Evolutionary conservation across 2,888 invertebrate species (phyloP), one percentile per base, ranked within the genome.

Genomic region (Balanococcus diminutus): DNA sequence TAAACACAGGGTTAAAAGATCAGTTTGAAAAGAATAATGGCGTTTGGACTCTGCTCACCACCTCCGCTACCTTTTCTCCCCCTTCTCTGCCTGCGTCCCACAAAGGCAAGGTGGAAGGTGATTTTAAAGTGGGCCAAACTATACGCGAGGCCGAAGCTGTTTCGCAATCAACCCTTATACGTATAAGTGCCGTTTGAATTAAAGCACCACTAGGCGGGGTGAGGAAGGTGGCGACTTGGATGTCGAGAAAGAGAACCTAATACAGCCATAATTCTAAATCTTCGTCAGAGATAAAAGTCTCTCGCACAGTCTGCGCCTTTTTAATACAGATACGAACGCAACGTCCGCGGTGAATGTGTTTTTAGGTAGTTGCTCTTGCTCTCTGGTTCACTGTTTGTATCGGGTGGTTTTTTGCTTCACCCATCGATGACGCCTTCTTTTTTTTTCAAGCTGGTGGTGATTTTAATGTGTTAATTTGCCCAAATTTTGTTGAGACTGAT

Each of bases 81-180:
- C 81, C 46, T 14, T 19, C 79, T 19, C 5, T 16, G 46, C 14
- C 14, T 46, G 2, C 4, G 5, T 42, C 2, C 79, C 3, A 9
- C 19, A n/a, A 51, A 14, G 14, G 22, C 6, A 19, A 61, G 72
- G 72, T 8, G 8, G 46, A 14, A 28, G 36, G 67, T 36, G 61
- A 84, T 84, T 84, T 84, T 36, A 67, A 84, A 84, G 84, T 84
- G 61, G 84, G 84, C 84, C 84, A 84, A 56, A 46, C 46, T n/a
- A n/a, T 42, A n/a, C 46, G n/a, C 56, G 56, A 56, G 19, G 56
- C 56, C 32, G 42, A 5, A 32, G 56, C 82, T 25, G 84, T 84
- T 84, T 84, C 39, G 84, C 84, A 61, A 84, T 84, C 84, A 84
- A 84, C 84, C 84, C 84, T 72, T 82, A n/a, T 81, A 79, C 11